These are phyloP conservation scores for Galleria mellonella DNA, from an alignment of 1,140 invertebrate species.

Conservation along the genomic window DNA sequence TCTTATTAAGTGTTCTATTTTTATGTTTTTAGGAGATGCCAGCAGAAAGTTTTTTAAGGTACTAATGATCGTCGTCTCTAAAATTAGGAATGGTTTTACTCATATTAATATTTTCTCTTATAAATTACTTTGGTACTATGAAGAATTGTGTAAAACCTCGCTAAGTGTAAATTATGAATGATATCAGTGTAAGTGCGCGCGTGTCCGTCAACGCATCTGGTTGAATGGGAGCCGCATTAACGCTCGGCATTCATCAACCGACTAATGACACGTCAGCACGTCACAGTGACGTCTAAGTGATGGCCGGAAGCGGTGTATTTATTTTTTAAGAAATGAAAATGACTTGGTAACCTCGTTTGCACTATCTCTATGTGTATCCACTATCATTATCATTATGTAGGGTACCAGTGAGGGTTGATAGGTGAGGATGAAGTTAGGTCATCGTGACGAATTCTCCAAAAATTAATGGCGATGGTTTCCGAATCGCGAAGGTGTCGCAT, in stretches of 20 bases:
- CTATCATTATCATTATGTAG: no score
- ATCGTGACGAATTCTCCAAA: background rate
- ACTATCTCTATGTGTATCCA: no score
- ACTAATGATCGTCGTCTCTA: no score
- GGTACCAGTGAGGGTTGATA: background rate
- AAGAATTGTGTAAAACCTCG: background rate
- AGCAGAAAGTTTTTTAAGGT: no score
- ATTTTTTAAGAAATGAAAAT: background rate
- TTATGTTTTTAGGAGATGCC: no score
- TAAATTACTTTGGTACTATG: no score
- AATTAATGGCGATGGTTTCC: background rate
- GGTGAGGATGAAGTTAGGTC: background rate
- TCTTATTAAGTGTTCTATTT: no score
- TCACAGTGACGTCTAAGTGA: slow-evolving; percentile 32
- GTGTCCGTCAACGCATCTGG: slow-evolving; percentile 46
- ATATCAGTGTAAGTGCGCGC: slow-evolving; percentile 37
- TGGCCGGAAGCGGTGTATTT: background rate
- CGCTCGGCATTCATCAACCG: slow-evolving; percentile 59
- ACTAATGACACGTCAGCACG: slow-evolving; percentile 71
- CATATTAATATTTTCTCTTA: no score
- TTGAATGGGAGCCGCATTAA: slow-evolving; percentile 67
- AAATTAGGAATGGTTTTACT: no score
- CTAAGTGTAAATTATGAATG: slow-evolving; percentile 7
- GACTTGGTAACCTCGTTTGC: no score
- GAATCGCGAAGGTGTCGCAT: no score